A percentile compares a stretch with the other conserved stretches of the same genome.
Conservation (phyloP, 92 coral and sea anemone species). For the Micromussa lordhowensis region DNA sequence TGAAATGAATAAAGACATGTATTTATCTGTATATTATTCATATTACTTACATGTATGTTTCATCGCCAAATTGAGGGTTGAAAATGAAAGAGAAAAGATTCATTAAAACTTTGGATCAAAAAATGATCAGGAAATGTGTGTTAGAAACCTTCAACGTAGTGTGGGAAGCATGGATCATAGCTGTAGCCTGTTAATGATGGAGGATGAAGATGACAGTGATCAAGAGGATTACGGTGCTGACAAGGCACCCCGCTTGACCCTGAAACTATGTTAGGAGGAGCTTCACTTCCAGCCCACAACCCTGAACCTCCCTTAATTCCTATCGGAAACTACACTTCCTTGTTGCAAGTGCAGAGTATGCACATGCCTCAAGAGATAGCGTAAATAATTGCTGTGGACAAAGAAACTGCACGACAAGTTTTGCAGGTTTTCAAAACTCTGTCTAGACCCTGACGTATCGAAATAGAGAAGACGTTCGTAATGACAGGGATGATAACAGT, state of each 20-base stretch:
- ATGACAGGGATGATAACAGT: not conserved
- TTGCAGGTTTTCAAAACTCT: not conserved
- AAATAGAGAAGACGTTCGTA: not conserved
- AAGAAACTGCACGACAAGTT: too few relatives aligned
- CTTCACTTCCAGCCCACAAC: not conserved
- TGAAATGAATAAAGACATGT: too few relatives aligned
- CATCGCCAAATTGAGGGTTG: too few relatives aligned
- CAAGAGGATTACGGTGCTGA: not conserved
- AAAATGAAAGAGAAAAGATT: too few relatives aligned
- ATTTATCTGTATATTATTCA: too few relatives aligned
- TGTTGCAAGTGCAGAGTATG: conserved; percentile 2
- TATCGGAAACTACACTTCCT: not conserved
- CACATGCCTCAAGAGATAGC: not conserved
- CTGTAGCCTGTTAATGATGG: too few relatives aligned
- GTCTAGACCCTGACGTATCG: not conserved
- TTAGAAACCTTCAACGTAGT: not conserved
- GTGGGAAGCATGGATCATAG: not conserved
- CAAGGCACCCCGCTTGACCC: not conserved
- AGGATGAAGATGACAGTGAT: not conserved
- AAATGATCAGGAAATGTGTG: not conserved
- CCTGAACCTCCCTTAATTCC: not conserved
- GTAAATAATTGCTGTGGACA: conserved; percentile 4
- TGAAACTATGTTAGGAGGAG: conserved; percentile 2
- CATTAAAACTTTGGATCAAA: not conserved
- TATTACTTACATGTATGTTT: too few relatives aligned